These are phyloP conservation scores for Listronotus bonariensis DNA, from an alignment of 1,140 invertebrate species.

Conservation along the genomic window DNA sequence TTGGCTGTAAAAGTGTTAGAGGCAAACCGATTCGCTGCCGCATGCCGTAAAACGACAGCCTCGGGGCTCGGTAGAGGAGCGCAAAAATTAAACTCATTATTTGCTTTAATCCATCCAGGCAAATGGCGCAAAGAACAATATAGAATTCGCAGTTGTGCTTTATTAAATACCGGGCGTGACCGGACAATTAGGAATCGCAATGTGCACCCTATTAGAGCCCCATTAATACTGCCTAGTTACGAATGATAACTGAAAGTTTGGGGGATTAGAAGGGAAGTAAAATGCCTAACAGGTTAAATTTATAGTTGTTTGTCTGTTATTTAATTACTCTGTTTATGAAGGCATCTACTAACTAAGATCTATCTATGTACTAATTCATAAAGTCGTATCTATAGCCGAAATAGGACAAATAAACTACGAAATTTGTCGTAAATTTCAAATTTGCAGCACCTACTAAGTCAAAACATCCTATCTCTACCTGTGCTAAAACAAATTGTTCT, in stretches of 20 bases:
- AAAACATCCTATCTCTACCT: too few species aligned
- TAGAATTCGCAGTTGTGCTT: conserved; percentile 41
- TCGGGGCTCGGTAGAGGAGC: conserved; percentile 23
- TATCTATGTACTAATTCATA: too few species aligned
- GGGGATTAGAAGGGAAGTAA: neutral
- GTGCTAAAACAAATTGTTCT: too few species aligned
- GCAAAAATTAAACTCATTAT: conserved; percentile 32
- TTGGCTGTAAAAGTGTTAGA: conserved; percentile 28
- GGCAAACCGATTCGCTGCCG: conserved; percentile 19
- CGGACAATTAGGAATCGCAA: conserved; percentile 44
- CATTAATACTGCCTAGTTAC: conserved; percentile 32
- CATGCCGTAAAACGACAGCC: conserved; percentile 16
- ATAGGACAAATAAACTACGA: too few species aligned
- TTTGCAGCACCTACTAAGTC: too few species aligned
- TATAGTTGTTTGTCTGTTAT: too few species aligned
- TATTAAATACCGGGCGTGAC: conserved; percentile 40
- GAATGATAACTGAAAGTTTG: conserved; percentile 3
- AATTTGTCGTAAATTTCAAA: too few species aligned
- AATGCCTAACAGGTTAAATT: too few species aligned
- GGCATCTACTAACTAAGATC: too few species aligned
- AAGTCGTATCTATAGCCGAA: too few species aligned
- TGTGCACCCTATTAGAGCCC: conserved; percentile 43
- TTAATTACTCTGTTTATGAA: too few species aligned
- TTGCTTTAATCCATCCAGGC: conserved; percentile 31
- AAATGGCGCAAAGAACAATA: conserved; percentile 33